These are phyloP conservation scores for Charadrius vociferus DNA, from an alignment of 2,113 vertebrate genomes.

Conservation along the genomic window DNA sequence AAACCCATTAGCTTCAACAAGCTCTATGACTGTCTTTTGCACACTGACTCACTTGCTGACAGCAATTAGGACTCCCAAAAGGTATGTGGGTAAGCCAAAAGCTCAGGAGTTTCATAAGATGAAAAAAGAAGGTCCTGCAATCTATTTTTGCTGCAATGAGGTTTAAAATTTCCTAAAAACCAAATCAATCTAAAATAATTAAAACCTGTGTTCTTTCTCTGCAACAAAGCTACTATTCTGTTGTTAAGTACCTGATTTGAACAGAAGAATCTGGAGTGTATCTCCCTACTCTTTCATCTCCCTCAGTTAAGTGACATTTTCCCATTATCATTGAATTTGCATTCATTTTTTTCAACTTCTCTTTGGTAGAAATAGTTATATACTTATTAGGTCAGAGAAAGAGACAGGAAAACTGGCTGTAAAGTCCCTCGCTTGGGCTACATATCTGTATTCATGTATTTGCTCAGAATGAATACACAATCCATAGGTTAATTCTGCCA, in stretches of 20 bases:
- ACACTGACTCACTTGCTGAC: background rate
- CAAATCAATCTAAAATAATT: background rate
- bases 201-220: background rate
- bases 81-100: background rate
- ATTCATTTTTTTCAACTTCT: background rate
- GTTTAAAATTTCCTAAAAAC: background rate
- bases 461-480: background rate
- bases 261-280: background rate
- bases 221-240: background rate
- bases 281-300: background rate
- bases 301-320: background rate
- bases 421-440: background rate
- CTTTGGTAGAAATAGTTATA: background rate
- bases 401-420: background rate
- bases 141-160: background rate
- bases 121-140: background rate
- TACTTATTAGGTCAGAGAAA: background rate
- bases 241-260: background rate
- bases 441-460: background rate
- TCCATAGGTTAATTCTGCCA: background rate
- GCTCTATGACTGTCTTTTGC: background rate
- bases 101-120: background rate
- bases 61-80: background rate
- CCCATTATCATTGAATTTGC: background rate
- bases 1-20: background rate